Base-by-base conservation (phyloP, 2,888 invertebrate genomes). In the Rutpela maculata region DNA sequence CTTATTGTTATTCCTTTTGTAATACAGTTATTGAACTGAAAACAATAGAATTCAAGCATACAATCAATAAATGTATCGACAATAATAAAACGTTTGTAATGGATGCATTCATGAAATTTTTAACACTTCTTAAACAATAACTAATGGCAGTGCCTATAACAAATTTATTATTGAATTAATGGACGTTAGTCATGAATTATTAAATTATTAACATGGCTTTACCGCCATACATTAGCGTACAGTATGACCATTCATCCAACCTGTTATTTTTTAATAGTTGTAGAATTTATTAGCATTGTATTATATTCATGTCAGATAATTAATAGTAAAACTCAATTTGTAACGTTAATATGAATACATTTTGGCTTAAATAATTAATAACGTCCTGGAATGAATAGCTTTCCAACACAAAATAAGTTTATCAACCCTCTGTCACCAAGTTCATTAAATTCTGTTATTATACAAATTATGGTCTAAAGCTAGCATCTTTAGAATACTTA, bases 1-100 rank as follows among this genome's bases (percentile, higher is more conserved):
- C 77, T 76, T 79, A 78, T 80, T 80, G 79, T 82, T 82, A 77
- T 74, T 73, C 78, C 72, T 68, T 59, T 73, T 66, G 74, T 78
- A 72, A 77, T 79, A 77, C 78, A 76, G 80, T 80, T 81, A 80
- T 81, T 74, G 78, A 79, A 81, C 78, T 79, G 67, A 59, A 75
- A 78, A 80, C 75, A 80, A 74, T 73, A 76, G 74, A 74, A 60
- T 56, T 75, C 60, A 67, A 76, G 76, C 67, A 56, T 65, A 65
- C 70, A 78, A 74, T 76, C 81, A 74, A 79, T 78, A 79, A 79
- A 78, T 65, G 60, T 35, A 71, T 74, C 31, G 59, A 31, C 68
- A 70, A 67, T 74, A 71, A 67, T 38, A 66, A 38, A 31, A 59
- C 31, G 18, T 17, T 59, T 38, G 59, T 35, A 59, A 18, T 59